Evolutionary conservation across 2,113 vertebrate species (phyloP), one percentile per base, ranked within the genome.

Genomic region (Mirounga angustirostris): DNA sequence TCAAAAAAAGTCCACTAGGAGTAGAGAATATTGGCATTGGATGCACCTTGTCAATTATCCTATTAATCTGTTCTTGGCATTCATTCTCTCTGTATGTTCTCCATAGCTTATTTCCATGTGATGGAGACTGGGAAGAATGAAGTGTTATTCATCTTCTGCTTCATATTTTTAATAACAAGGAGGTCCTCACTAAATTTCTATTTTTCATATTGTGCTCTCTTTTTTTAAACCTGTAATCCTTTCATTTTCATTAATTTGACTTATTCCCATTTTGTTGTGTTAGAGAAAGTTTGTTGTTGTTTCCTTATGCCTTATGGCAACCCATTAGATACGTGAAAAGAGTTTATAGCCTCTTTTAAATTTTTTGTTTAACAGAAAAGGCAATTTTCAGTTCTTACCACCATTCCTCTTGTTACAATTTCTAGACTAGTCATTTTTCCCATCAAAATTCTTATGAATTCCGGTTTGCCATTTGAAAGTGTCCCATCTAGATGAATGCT

Each of bases 401-500:
- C 9, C 33, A 93, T 74, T 91, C 4, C 11, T 92, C 58, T 78
- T 18, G 9, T 71, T 74, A 22, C 5, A 87, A 33, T 92, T 81
- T 81, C 46, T 58, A 73, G 21, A n/a, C 10, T 14, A 85, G 5
- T 76, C 28, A 71, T 78, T 58, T 83, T 81, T 94, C 3, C 13
- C 3, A 92, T 84, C 22, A 50, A 73, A 90, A 63, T 93, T 89
- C 36, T 89, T 89, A 40, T 86, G 28, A 92, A 43, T 83, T 71
- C 11, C 46, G 5, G 28, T 65, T 74, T 91, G 30, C 5, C 12
- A 40, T 73, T 76, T 93, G 2, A 90, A 92, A 71, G 2, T 56
- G 7, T 82, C 59, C 43, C 10, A 36, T 69, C 54, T 69, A 71
- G 9, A 30, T 43, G 8, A 71, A 9, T 40, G n/a, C 21, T 36